Evolutionary conservation across 2,888 invertebrate genomes (phyloP), one percentile per base, ranked within the genome.

Genomic region (Scrobipalpa costella): DNA sequence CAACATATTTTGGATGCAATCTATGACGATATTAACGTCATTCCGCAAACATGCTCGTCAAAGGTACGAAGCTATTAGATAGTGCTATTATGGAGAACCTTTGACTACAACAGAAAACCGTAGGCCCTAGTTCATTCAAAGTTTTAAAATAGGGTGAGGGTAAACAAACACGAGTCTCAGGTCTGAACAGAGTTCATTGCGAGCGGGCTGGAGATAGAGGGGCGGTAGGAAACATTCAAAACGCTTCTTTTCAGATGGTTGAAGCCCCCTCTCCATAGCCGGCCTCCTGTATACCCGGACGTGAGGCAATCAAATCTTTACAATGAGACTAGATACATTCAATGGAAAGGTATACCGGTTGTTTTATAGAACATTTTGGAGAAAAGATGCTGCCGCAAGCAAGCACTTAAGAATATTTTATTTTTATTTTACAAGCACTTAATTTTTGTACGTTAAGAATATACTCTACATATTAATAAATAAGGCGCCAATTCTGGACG

Each of bases 201-300:
- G 81, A 52, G 21, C 21, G 77, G 79, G 76, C 70, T 72, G 68
- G 13, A 33, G 57, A 47, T 47, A 74, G 73, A 73, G 75, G 74
- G 73, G 55, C 75, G 55, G 55, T 33, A 33, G 79, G 80, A 80
- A 81, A 79, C 76, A 79, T 80, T 79, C 76, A 77, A 76, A 76
- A 78, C 72, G 76, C 77, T 80, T 80, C 81, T 83, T 83, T 84
- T 84, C 83, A 84, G 73, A 72, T 72, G 72, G 75, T 64, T 65
- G 68, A 75, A 68, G 71, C 73, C 66, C 68, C 66, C 71, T 70
- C 70, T 66, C 69, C 72, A 17, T 55, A 15, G 55, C 33, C 34
- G 34, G 55, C 15, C 33, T 21, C 49, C 3, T 19, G 44, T 36
- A 40, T 21, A 40, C 50, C 21, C 38, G 17, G 55, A 69, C 74